A percentile compares a stretch with the other conserved stretches of the same genome.
These are phyloP conservation scores for Arrhopalites spinosus DNA, from an alignment of 2,888 invertebrate genomes.

Conservation along the genomic window DNA sequence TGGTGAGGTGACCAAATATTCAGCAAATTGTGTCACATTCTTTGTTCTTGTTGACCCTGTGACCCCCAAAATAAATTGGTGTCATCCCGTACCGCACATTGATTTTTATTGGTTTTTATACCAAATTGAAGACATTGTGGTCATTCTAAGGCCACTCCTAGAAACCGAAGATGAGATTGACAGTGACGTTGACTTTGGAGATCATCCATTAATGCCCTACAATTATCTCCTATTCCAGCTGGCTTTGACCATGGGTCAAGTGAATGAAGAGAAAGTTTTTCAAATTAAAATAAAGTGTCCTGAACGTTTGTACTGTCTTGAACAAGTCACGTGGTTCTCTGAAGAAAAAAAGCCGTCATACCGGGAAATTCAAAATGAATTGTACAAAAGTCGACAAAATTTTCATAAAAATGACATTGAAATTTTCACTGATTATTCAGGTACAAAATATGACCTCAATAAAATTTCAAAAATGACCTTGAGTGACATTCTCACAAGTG, in stretches of 20 bases:
- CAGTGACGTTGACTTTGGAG: neutral
- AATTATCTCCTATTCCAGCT: neutral
- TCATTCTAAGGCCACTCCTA: neutral
- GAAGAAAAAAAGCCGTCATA: neutral
- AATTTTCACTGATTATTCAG: neutral
- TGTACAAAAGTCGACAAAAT: neutral
- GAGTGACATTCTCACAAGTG: neutral
- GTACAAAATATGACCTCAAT: neutral
- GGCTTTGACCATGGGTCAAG: neutral
- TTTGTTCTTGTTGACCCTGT: no score
- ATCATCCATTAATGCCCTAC: neutral
- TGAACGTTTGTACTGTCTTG: neutral
- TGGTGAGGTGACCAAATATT: no score
- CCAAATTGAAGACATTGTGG: neutral
- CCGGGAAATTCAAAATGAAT: neutral
- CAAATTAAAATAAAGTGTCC: neutral
- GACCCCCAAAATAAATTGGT: neutral
- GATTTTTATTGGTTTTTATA: neutral
- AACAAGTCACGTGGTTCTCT: neutral
- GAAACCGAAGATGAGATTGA: no score
- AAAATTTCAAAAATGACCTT: neutral
- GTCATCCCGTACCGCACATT: neutral
- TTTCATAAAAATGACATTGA: neutral
- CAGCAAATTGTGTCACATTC: no score
- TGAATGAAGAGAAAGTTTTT: neutral